A percentile compares a stretch with the other conserved stretches of the same genome.
Conservation (phyloP, 2,797 vertebrate genomes). For the Sebastes hubbsi region DNA sequence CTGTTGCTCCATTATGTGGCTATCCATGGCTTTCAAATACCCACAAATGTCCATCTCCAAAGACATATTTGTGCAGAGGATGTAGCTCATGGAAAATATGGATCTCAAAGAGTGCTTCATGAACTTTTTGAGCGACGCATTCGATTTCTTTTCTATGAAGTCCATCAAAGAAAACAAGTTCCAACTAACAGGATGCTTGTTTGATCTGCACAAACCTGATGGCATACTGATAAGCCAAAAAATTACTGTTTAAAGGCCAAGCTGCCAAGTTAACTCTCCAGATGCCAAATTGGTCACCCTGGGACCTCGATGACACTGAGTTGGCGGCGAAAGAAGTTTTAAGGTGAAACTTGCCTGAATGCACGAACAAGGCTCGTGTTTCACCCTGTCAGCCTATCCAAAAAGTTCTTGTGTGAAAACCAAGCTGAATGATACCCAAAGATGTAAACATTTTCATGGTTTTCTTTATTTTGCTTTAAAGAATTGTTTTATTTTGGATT, state of each 20-base stretch:
- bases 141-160: slow-evolving; percentile 19
- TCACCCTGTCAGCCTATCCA: slow-evolving; percentile 68
- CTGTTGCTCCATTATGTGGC: background rate
- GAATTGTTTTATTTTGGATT: slow-evolving; percentile 39
- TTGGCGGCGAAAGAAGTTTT: slow-evolving; percentile 43
- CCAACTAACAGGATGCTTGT: slow-evolving; percentile 10
- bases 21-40: background rate
- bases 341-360: slow-evolving; percentile 21
- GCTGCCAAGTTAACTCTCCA: slow-evolving; percentile 62
- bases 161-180: slow-evolving; percentile 14
- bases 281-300: slow-evolving; percentile 66
- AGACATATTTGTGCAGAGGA: slow-evolving; percentile 25
- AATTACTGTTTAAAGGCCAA: slow-evolving; percentile 24
- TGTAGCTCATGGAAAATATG: slow-evolving; percentile 43
- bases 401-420: slow-evolving; percentile 74
- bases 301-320: slow-evolving; percentile 50
- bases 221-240: slow-evolving; percentile 27
- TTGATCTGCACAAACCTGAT: slow-evolving; percentile 17
- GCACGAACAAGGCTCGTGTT: slow-evolving; percentile 25
- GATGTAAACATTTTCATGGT: slow-evolving; percentile 76
- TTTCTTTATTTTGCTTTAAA: slow-evolving; percentile 72
- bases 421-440: slow-evolving; percentile 81
- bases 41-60: slow-evolving; percentile 18
- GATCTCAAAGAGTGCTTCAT: slow-evolving; percentile 37
- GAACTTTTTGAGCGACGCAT: slow-evolving; percentile 13